Percentiles rank a stretch among this genome's conserved stretches.
These are phyloP conservation scores for Drosophila mauritiana DNA, from an alignment of 1,140 invertebrate species.

Conservation along the genomic window DNA sequence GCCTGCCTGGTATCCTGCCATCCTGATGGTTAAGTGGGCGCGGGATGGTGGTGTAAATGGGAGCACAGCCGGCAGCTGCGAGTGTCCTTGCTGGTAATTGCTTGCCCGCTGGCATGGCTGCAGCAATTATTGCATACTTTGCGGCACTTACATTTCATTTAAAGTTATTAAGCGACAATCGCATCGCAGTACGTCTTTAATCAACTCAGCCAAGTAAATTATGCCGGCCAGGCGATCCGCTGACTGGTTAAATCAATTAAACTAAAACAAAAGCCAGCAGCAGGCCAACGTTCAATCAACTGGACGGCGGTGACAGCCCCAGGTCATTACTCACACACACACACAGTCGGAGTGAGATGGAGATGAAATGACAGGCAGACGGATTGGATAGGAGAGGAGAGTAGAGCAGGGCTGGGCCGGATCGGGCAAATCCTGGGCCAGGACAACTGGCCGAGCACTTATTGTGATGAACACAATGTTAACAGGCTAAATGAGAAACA, in stretches of 20 bases:
- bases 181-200: constrained; percentile 46
- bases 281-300: constrained; percentile 70
- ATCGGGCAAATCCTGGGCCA: constrained; percentile 21
- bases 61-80: background rate
- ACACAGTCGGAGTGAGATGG: constrained; percentile 16
- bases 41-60: background rate
- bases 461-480: constrained; percentile 82
- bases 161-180: constrained; percentile 69
- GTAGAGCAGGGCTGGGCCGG: background rate
- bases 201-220: constrained; percentile 28
- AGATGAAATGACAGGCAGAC: constrained; percentile 5
- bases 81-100: constrained; percentile 48
- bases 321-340: constrained; percentile 74
- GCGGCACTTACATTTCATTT: constrained; percentile 73
- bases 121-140: constrained; percentile 79
- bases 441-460: constrained; percentile 59
- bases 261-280: constrained; percentile 66
- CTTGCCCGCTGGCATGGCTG: constrained; percentile 47
- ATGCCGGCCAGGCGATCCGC: background rate
- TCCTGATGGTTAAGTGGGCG: background rate
- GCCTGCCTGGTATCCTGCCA: background rate
- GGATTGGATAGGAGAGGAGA: background rate
- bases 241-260: constrained; percentile 73
- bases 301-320: constrained; percentile 62
- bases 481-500: constrained; percentile 82